Evolutionary conservation across 2,888 invertebrate genomes (phyloP).

Genomic region (Polymixis flavicincta): DNA sequence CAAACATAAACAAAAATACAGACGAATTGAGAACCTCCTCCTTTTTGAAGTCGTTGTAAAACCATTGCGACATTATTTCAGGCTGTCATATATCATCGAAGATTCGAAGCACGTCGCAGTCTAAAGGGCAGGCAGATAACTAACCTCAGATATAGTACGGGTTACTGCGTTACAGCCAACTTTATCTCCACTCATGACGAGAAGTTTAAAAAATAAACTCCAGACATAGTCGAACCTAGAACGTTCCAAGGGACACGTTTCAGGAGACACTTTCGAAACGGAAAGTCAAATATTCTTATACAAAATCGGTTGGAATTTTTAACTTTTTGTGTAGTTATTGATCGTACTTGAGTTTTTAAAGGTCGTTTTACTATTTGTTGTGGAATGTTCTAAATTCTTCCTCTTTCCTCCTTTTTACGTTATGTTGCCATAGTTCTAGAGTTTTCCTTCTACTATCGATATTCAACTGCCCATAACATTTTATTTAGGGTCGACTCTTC

Average conservation of each 20-base stretch:
- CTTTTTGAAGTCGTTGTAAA: neutral
- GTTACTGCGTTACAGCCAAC: constrained; percentile 22
- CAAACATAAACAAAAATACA: too few species aligned
- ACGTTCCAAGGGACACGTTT: neutral
- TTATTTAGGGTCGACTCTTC: neutral
- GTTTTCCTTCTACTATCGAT: neutral
- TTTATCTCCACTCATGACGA: constrained; percentile 42
- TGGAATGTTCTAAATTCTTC: constrained; percentile 1
- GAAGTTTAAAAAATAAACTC: constrained; percentile 30
- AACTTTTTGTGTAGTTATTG: neutral
- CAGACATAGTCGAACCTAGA: constrained; percentile 21
- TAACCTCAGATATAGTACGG: constrained; percentile 35
- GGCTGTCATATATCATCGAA: neutral
- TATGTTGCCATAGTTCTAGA: neutral
- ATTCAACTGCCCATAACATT: neutral
- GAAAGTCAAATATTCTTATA: constrained; percentile 31
- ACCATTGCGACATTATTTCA: neutral
- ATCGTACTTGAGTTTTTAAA: constrained; percentile 1
- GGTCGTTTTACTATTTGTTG: neutral
- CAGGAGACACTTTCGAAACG: constrained; percentile 30
- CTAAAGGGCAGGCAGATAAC: constrained; percentile 46
- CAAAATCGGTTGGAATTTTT: constrained; percentile 19
- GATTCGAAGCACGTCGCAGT: constrained; percentile 1
- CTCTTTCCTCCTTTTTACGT: neutral
- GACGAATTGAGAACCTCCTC: too few species aligned